A percentile compares a stretch with the other conserved stretches of the same genome.
Evolutionary conservation across 2,888 invertebrate species (phyloP).

Genomic region (Petrolisthes manimaculis): DNA sequence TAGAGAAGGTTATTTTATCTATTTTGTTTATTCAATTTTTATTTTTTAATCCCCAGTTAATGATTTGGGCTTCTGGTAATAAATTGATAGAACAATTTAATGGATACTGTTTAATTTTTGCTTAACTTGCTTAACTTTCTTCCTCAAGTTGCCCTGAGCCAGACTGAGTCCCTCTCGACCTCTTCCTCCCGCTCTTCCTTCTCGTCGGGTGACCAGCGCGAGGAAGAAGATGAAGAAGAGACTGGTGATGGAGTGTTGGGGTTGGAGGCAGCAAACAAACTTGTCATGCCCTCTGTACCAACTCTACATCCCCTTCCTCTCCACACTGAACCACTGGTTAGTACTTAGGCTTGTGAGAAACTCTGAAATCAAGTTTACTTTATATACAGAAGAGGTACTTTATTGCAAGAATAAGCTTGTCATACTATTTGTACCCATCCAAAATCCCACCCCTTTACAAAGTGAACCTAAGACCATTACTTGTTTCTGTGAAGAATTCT

Average conservation of each 20-base stretch:
- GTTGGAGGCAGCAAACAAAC: conserved; percentile 60
- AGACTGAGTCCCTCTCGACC: conserved; percentile 68
- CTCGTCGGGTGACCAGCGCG: conserved; percentile 79
- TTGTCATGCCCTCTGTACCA: conserved; percentile 55
- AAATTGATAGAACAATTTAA: not conserved
- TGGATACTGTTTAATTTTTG: not conserved
- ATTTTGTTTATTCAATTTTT: not conserved
- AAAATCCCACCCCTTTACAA: too few species aligned
- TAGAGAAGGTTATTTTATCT: too few species aligned
- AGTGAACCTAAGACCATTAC: too few species aligned
- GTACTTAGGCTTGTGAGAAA: conserved; percentile 19
- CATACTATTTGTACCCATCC: too few species aligned
- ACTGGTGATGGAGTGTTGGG: conserved; percentile 64
- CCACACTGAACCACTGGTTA: conserved; percentile 66
- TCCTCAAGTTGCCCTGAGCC: conserved; percentile 68
- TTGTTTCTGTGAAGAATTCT: too few species aligned
- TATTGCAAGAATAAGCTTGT: not conserved
- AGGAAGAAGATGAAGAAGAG: conserved; percentile 71
- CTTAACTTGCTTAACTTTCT: not conserved
- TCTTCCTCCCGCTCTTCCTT: conserved; percentile 76
- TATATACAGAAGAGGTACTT: not conserved
- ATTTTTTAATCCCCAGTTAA: too few species aligned
- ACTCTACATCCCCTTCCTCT: conserved; percentile 53
- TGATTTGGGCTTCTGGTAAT: too few species aligned
- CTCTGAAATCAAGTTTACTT: not conserved